A percentile compares a stretch with the other conserved stretches of the same genome.
Evolutionary conservation across 2,797 vertebrate species (phyloP).

Genomic region (Periparus ater): DNA sequence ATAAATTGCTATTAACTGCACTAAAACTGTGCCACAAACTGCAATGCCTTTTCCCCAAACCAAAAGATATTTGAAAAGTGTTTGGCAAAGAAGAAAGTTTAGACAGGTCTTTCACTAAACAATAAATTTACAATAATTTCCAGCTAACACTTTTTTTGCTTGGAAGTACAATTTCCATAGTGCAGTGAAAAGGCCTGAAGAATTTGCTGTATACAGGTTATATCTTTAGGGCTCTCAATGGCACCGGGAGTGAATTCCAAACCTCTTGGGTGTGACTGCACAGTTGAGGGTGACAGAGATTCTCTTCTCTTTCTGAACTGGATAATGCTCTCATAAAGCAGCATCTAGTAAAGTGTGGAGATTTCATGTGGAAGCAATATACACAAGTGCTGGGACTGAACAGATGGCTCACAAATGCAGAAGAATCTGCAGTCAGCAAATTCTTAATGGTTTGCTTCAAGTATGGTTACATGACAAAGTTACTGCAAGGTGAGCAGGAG

Average conservation of each 20-base stretch:
- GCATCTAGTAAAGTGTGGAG: not conserved
- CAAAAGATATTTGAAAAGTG: not conserved
- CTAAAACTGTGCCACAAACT: not conserved
- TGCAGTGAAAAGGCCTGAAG: not conserved
- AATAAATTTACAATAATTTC: not conserved
- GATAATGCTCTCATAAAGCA: not conserved
- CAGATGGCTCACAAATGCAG: not conserved
- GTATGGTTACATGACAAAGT: not conserved
- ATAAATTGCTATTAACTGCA: too few species aligned
- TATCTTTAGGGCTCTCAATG: not conserved
- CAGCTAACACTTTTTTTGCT: not conserved
- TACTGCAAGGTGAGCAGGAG: not conserved
- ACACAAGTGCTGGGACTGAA: not conserved
- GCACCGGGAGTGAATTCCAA: not conserved
- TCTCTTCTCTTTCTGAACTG: not conserved
- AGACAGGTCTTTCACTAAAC: not conserved
- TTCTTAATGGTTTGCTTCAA: not conserved
- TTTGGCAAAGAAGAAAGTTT: not conserved
- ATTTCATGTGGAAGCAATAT: not conserved
- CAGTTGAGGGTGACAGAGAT: not conserved
- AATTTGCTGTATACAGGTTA: not conserved
- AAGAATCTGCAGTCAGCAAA: not conserved
- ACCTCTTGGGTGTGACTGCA: not conserved
- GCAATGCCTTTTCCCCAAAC: not conserved
- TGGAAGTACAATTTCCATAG: not conserved